phyloP scores from a whole-genome alignment of 2,888 invertebrate species.

The Microplitis manilae region DNA sequence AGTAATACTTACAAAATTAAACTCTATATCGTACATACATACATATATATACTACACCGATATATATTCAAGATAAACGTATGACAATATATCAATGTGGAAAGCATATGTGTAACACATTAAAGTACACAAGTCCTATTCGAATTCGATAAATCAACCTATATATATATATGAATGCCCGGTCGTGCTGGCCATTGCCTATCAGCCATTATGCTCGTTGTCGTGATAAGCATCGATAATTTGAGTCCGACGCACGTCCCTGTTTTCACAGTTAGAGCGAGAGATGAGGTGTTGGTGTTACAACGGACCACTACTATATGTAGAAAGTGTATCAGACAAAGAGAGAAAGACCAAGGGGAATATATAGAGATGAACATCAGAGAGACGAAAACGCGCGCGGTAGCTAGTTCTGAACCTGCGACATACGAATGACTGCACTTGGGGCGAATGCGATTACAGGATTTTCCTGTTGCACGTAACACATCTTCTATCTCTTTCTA shows the following conservation, averaged over 20 bases:
- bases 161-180: conserved; percentile 25
- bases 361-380: background rate
- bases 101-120: conserved; percentile 32
- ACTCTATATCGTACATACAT: conserved; percentile 8
- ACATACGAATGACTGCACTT: conserved; percentile 42
- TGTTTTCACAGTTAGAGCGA: conserved; percentile 40
- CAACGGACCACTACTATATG: background rate
- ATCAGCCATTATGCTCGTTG: conserved; percentile 54
- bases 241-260: conserved; percentile 47
- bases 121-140: conserved; percentile 41
- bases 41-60: background rate
- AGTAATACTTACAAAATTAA: conserved; percentile 18
- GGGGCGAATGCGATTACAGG: conserved; percentile 64
- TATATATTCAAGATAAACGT: conserved; percentile 22
- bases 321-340: conserved; percentile 30
- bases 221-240: conserved; percentile 56
- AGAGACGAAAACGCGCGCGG: background rate
- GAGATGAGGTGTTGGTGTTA: background rate
- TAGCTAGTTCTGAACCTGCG: background rate
- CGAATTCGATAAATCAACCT: conserved; percentile 52
- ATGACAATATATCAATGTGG: conserved; percentile 28
- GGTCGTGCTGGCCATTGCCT: conserved; percentile 34
- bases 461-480: conserved; percentile 62
- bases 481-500: conserved; percentile 47
- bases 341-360: conserved; percentile 35